Conservation (phyloP, 1,140 invertebrate genomes). For the Belonocnema kinseyi region DNA sequence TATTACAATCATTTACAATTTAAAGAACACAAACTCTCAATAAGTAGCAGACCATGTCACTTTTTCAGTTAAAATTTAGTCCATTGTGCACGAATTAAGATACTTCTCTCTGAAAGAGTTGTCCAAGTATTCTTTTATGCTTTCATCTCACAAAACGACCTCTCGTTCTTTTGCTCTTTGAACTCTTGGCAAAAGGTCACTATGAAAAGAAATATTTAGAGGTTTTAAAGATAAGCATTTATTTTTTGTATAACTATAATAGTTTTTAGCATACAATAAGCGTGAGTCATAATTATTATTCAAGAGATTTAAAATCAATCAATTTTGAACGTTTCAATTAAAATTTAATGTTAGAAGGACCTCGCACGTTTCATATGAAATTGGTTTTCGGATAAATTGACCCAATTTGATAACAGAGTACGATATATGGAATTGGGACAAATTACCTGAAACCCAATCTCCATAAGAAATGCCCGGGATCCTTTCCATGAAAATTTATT, state of each 20-base stretch:
- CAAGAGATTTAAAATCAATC: too few relatives aligned
- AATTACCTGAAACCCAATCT: too few relatives aligned
- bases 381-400: too few relatives aligned
- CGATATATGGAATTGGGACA: too few relatives aligned
- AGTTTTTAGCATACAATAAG: not conserved
- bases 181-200: constrained; percentile 33
- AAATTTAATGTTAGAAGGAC: too few relatives aligned
- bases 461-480: too few relatives aligned
- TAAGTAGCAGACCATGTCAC: constrained; percentile 2
- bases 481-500: too few relatives aligned
- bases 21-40: not conserved
- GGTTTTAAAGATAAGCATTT: not conserved
- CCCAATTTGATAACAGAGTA: too few relatives aligned
- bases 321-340: too few relatives aligned
- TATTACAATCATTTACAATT: not conserved
- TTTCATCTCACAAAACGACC: constrained; percentile 26
- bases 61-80: not conserved
- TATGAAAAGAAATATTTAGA: not conserved
- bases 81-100: constrained; percentile 9
- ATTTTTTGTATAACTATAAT: not conserved
- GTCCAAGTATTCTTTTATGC: not conserved
- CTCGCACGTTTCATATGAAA: too few relatives aligned
- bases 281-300: too few relatives aligned
- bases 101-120: constrained; percentile 16
- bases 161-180: constrained; percentile 46